phyloP scores from a whole-genome alignment of 2,888 invertebrate species.

The Drosophila mimica region DNA sequence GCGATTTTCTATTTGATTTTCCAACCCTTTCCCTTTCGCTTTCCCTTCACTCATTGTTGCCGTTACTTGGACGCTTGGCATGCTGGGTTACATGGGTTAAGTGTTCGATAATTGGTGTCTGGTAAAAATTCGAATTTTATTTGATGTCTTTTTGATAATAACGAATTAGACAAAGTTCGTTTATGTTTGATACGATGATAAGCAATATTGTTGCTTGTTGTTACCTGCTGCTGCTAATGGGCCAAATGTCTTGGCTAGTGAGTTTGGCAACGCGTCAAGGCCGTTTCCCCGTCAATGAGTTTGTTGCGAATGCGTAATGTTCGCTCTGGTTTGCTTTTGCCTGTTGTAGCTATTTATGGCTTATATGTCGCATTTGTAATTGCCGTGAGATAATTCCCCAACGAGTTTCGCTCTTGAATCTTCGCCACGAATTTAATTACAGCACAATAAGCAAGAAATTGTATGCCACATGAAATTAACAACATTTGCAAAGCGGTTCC shows the following conservation, averaged over 20 bases:
- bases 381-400: conserved; percentile 7
- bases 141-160: neutral
- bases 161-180: conserved; percentile 1
- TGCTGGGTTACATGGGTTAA: conserved; percentile 23
- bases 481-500: neutral
- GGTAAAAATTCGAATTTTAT: neutral
- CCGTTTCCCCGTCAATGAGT: conserved; percentile 18
- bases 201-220: conserved; percentile 20
- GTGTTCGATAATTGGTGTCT: conserved; percentile 10
- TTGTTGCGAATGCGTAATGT: conserved; percentile 51
- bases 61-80: conserved; percentile 22
- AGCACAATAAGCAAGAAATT: conserved; percentile 7
- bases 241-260: conserved; percentile 38
- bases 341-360: conserved; percentile 31
- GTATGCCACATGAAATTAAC: neutral
- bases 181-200: neutral
- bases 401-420: neutral
- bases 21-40: neutral
- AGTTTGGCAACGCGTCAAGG: conserved; percentile 66
- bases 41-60: neutral
- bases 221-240: conserved; percentile 29
- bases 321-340: neutral
- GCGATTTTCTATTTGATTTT: conserved; percentile 28
- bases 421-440: conserved; percentile 29
- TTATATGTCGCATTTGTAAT: conserved; percentile 34